Evolutionary conservation across 2,113 vertebrate species (phyloP).

Genomic region (Tenrec ecaudatus): DNA sequence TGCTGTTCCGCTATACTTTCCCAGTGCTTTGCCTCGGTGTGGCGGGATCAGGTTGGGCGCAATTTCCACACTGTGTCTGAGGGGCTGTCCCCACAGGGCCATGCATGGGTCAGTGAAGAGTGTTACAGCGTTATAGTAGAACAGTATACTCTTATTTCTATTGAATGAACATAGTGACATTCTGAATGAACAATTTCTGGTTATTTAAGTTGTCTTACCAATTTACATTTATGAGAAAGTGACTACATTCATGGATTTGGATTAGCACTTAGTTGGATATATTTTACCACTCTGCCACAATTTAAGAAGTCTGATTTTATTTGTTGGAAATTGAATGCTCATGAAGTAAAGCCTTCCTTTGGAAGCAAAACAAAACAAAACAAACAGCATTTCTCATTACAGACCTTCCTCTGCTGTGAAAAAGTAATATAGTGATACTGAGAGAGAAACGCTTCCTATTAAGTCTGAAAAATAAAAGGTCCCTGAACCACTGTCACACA

Average conservation of each 20-base stretch:
- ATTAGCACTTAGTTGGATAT: neutral
- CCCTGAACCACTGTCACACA: neutral
- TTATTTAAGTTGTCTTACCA: neutral
- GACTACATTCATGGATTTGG: neutral
- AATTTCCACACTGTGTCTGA: no score
- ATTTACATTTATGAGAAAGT: neutral
- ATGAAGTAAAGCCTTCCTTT: neutral
- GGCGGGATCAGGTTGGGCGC: no score
- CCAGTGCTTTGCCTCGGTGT: no score
- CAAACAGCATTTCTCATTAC: neutral
- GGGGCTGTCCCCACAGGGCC: no score
- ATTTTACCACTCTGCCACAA: neutral
- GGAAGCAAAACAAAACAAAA: neutral
- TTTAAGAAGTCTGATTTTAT: conserved; percentile 5
- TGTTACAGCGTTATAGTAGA: neutral
- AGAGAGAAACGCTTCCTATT: neutral
- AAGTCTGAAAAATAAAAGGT: neutral
- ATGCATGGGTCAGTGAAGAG: no score
- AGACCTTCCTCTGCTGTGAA: neutral
- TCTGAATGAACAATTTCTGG: neutral
- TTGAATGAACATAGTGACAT: neutral
- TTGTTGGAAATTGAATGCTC: neutral
- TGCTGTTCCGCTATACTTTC: no score
- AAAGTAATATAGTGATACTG: neutral
- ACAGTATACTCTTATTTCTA: neutral